Percentiles rank a stretch among this genome's conserved stretches.
Conservation (phyloP, 2,888 invertebrate genomes). For the Gymnoscelis rufifasciata region DNA sequence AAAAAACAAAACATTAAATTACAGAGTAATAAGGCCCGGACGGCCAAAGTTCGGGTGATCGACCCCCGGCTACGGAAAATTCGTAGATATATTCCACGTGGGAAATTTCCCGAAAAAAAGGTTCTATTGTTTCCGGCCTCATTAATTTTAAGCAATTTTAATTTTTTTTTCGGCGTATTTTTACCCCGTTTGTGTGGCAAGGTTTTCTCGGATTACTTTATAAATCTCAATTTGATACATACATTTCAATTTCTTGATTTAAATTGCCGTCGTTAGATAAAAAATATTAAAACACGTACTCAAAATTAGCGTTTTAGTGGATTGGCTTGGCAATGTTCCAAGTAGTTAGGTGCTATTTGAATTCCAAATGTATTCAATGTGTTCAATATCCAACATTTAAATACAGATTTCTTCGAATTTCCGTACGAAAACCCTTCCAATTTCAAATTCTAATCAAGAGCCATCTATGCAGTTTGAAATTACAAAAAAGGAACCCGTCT, state of each 20-base stretch:
- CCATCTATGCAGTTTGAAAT: conserved; percentile 24
- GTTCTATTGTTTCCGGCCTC: conserved; percentile 35
- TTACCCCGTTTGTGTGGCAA: conserved; percentile 16
- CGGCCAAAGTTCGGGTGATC: conserved; percentile 62
- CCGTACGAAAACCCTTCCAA: conserved; percentile 24
- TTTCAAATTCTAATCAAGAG: conserved; percentile 43
- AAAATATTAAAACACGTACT: too few relatives aligned
- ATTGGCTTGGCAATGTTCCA: too few relatives aligned
- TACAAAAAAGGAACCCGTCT: conserved; percentile 35
- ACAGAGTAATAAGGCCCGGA: conserved; percentile 67
- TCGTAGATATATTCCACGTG: conserved; percentile 66
- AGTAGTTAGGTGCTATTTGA: too few relatives aligned
- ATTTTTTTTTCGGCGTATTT: conserved; percentile 20
- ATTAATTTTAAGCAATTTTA: conserved; percentile 33
- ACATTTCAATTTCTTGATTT: too few relatives aligned
- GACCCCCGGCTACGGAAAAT: conserved; percentile 51
- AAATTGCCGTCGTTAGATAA: too few relatives aligned
- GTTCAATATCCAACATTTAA: neutral
- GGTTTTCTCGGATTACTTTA: neutral
- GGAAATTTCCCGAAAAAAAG: conserved; percentile 63
- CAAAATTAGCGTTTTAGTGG: too few relatives aligned
- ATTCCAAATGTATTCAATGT: neutral
- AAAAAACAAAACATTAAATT: conserved; percentile 72
- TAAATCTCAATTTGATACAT: neutral
- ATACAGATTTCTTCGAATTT: neutral